Conservation (phyloP, 2,888 invertebrate species). For the Cynaeus angustus region DNA sequence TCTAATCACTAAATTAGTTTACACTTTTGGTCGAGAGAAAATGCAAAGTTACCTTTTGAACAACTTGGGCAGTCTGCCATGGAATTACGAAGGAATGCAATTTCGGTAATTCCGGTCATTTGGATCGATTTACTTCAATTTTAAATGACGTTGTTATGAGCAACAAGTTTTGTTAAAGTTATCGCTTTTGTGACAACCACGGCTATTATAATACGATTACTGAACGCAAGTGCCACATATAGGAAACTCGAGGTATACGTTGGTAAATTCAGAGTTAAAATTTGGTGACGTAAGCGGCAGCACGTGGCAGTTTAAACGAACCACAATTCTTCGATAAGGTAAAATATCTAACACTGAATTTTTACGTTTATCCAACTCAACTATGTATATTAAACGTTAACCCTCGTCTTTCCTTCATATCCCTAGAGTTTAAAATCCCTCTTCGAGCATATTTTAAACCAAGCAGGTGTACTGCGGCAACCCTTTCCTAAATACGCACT, state of each 20-base stretch:
- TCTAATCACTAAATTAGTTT: constrained; percentile 43
- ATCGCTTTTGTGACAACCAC: too few species aligned
- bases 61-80: constrained; percentile 49
- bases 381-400: constrained; percentile 25
- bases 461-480: constrained; percentile 36
- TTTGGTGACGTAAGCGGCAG: too few species aligned
- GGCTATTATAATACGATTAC: too few species aligned
- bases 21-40: constrained; percentile 34
- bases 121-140: neutral
- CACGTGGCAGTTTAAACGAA: too few species aligned
- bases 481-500: constrained; percentile 38
- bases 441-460: constrained; percentile 34
- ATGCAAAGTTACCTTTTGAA: constrained; percentile 43
- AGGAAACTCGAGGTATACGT: too few species aligned
- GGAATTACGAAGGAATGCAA: constrained; percentile 47
- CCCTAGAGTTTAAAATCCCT: constrained; percentile 32
- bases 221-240: too few species aligned
- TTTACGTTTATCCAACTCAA: constrained; percentile 11
- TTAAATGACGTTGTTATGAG: neutral
- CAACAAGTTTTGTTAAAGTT: too few species aligned
- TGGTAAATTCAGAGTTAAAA: too few species aligned
- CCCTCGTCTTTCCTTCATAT: constrained; percentile 28
- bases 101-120: constrained; percentile 17
- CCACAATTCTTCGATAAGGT: too few species aligned
- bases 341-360: neutral